These are phyloP conservation scores for Sepioteuthis lessoniana DNA, from an alignment of 2,888 invertebrate species.

Conservation along the genomic window DNA sequence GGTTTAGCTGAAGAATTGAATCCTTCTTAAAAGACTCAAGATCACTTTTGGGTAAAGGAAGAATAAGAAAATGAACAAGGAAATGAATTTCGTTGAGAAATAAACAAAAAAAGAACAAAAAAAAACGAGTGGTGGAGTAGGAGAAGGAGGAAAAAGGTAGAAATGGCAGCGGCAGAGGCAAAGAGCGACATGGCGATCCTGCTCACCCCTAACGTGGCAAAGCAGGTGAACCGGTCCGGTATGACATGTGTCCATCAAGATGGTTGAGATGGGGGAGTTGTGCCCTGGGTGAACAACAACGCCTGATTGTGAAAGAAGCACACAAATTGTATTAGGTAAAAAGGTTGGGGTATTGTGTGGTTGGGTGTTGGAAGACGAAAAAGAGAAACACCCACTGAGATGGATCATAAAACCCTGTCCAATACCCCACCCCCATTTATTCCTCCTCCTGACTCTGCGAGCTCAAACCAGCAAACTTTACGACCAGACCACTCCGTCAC, in stretches of 20 bases:
- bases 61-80: not conserved
- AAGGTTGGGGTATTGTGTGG: not conserved
- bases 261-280: not conserved
- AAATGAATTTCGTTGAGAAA: not conserved
- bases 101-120: not conserved
- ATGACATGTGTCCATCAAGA: constrained; percentile 44
- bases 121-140: not conserved
- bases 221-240: not conserved
- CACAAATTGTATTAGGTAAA: not conserved
- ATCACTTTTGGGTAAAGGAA: not conserved
- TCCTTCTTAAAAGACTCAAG: not conserved
- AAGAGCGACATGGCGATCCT: not conserved
- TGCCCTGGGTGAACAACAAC: not conserved
- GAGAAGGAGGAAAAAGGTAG: not conserved
- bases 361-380: not conserved
- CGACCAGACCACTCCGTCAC: no score
- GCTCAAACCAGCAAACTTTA: no score
- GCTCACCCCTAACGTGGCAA: not conserved
- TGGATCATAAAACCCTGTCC: not conserved
- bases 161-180: not conserved
- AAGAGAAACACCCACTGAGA: not conserved
- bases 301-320: not conserved
- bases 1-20: not conserved
- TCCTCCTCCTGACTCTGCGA: no score
- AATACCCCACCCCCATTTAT: no score